A percentile compares a stretch with the other conserved stretches of the same genome.
Evolutionary conservation across 2,113 vertebrate species (phyloP).

Genomic region (Malaclemys terrapin): DNA sequence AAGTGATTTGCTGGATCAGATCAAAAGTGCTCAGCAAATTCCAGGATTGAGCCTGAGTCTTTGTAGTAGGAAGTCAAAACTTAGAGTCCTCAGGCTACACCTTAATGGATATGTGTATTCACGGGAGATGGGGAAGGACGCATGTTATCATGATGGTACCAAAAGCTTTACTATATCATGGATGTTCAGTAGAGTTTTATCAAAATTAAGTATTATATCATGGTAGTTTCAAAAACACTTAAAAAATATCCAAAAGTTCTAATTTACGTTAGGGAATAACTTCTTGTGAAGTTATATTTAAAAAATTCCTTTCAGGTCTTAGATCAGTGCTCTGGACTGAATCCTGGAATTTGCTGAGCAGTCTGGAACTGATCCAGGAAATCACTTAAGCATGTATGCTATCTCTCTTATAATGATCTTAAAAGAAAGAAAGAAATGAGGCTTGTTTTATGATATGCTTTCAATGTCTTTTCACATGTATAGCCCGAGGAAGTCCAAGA

Average conservation of each 20-base stretch:
- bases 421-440: neutral
- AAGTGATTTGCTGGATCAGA: neutral
- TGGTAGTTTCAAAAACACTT: neutral
- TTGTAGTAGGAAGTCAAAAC: neutral
- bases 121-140: neutral
- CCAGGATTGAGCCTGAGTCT: neutral
- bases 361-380: neutral
- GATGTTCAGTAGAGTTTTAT: neutral
- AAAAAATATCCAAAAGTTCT: neutral
- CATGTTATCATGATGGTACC: neutral
- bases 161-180: neutral
- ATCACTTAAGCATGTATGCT: neutral
- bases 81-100: neutral
- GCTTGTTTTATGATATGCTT: neutral
- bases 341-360: neutral
- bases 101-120: neutral
- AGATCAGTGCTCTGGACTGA: neutral
- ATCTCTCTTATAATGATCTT: neutral
- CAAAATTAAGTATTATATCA: neutral
- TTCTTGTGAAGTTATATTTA: neutral
- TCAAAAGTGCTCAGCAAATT: neutral
- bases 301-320: neutral
- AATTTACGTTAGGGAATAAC: neutral
- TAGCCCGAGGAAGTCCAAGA: conserved; percentile 91
- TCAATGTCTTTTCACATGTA: conserved; percentile 57